Evolutionary conservation across 2,113 vertebrate genomes (phyloP).

Genomic region (Mobula hypostoma): DNA sequence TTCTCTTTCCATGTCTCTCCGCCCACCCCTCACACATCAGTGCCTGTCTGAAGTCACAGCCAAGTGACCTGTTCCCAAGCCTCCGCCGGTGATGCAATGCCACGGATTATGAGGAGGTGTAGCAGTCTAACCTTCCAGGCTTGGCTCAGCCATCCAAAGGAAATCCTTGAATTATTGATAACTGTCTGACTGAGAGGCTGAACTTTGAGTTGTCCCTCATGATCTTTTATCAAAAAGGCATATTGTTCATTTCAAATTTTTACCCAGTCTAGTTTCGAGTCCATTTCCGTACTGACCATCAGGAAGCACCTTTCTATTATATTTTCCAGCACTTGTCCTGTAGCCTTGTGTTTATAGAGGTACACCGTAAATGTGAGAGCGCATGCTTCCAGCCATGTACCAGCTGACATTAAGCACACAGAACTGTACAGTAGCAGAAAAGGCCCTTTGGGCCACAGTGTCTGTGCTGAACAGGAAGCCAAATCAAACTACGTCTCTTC

Average conservation of each 20-base stretch:
- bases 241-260: background rate
- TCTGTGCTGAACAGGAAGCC: no score
- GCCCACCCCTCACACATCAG: background rate
- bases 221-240: background rate
- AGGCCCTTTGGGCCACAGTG: no score
- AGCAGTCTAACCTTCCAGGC: background rate
- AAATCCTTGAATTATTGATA: background rate
- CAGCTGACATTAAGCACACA: no score
- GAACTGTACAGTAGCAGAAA: no score
- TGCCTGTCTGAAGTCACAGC: background rate
- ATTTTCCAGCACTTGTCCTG: no score
- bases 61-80: constrained; percentile 21
- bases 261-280: background rate
- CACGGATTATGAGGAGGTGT: background rate
- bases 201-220: background rate
- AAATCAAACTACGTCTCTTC: no score
- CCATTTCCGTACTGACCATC: no score
- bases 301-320: no score
- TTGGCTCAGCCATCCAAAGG: background rate
- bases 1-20: background rate
- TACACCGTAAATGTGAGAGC: no score
- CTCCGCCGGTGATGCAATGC: background rate
- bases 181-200: background rate
- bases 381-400: background rate
- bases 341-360: no score